These are phyloP conservation scores for Oscheius onirici DNA, from an alignment of 2,888 invertebrate genomes.

Conservation along the genomic window DNA sequence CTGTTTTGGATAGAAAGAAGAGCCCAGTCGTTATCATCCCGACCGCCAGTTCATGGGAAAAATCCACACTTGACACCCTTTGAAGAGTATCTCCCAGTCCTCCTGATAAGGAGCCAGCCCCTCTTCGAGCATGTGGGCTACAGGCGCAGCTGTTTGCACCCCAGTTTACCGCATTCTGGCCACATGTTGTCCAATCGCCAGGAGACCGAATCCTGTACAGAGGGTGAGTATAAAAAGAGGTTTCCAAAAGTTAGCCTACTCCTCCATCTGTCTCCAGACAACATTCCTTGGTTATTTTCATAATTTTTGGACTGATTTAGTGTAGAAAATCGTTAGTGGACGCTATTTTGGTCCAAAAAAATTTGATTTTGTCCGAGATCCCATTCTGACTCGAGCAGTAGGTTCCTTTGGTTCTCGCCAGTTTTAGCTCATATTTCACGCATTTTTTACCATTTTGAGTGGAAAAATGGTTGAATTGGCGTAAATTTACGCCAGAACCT, in stretches of 20 bases:
- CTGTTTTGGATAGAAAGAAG: background rate
- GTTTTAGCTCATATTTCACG: background rate
- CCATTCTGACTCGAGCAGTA: no score
- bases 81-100: background rate
- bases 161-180: constrained; percentile 55
- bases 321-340: no score
- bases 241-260: no score
- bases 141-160: constrained; percentile 57
- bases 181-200: constrained; percentile 56
- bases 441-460: background rate
- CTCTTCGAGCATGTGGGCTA: constrained; percentile 51
- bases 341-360: no score
- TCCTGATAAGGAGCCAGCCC: constrained; percentile 34
- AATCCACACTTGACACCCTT: background rate
- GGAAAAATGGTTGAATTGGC: no score
- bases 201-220: constrained; percentile 35
- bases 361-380: no score
- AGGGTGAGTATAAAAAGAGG: background rate
- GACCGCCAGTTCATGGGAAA: background rate
- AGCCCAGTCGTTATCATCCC: background rate
- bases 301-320: background rate
- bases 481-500: background rate
- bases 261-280: no score
- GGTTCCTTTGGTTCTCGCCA: no score
- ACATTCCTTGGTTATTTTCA: constrained; percentile 7